A percentile compares a stretch with the other conserved stretches of the same genome.
Conservation (phyloP, 2,113 vertebrate species). For the Pelecanoides urinatrix region DNA sequence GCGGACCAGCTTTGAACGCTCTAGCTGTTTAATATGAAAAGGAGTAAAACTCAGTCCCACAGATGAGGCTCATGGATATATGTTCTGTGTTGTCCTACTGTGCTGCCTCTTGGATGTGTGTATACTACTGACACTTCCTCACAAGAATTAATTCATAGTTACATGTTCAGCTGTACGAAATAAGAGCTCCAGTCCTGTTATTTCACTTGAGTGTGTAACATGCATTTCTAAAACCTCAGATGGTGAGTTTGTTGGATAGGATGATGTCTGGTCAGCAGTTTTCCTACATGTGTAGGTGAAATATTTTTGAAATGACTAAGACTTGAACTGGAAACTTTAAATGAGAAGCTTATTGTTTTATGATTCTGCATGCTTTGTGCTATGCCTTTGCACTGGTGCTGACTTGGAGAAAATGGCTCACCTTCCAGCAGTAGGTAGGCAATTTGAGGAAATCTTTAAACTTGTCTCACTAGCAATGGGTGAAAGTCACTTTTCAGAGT, state of each 20-base stretch:
- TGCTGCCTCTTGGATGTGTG: neutral
- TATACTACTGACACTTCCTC: neutral
- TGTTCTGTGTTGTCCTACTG: neutral
- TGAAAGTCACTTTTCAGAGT: neutral
- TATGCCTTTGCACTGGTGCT: neutral
- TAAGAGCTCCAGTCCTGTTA: neutral
- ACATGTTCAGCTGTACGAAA: neutral
- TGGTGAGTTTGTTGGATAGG: neutral
- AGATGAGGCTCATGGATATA: neutral
- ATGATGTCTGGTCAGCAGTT: neutral
- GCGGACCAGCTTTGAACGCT: neutral
- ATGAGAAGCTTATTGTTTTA: neutral
- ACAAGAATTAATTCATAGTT: neutral
- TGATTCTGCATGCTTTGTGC: neutral
- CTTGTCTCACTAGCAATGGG: neutral
- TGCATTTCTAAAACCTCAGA: neutral
- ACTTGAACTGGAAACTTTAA: neutral
- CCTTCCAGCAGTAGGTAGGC: neutral
- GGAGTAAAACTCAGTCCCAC: neutral
- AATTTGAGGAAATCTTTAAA: neutral
- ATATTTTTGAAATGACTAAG: neutral
- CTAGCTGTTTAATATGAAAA: neutral
- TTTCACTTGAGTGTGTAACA: neutral
- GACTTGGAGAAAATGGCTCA: neutral
- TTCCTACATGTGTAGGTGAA: neutral